Percentiles rank a stretch among this genome's conserved stretches.
These are phyloP conservation scores for Anastrepha ludens DNA, from an alignment of 1,140 invertebrate species.

Conservation along the genomic window DNA sequence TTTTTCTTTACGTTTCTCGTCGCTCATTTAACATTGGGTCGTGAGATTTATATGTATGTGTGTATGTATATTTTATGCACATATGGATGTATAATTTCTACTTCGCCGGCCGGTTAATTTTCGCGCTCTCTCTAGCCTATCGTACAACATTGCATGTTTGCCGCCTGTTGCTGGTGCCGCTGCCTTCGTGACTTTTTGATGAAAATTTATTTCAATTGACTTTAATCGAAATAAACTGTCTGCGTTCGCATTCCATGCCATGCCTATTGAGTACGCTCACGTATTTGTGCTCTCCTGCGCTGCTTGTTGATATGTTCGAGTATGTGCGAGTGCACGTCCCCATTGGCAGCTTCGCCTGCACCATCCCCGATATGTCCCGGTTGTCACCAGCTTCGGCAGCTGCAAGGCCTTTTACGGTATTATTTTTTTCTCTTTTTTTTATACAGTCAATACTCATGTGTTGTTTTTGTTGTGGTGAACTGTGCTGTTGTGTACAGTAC, in stretches of 20 bases:
- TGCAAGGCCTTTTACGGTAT: neutral
- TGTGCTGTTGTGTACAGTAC: neutral
- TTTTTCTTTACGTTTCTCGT: neutral
- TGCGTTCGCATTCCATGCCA: conserved; percentile 19
- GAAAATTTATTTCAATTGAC: conserved; percentile 56
- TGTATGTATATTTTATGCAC: neutral
- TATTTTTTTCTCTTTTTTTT: neutral
- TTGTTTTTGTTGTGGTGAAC: neutral
- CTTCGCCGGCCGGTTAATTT: conserved; percentile 22
- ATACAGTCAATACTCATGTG: neutral
- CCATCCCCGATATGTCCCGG: neutral
- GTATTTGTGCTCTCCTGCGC: neutral
- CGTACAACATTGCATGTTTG: neutral
- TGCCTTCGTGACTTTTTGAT: conserved; percentile 41
- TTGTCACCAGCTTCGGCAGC: neutral
- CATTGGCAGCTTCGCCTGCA: neutral
- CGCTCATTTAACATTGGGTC: neutral
- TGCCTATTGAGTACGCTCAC: neutral
- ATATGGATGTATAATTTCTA: neutral
- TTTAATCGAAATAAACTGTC: conserved; percentile 54
- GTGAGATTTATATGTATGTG: too few species aligned
- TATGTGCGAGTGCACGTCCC: neutral
- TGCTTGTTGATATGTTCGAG: neutral
- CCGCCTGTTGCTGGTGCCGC: neutral
- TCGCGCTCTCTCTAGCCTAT: neutral